These are phyloP conservation scores for Urophycis tenuis DNA, from an alignment of 2,797 vertebrate genomes.

Conservation along the genomic window DNA sequence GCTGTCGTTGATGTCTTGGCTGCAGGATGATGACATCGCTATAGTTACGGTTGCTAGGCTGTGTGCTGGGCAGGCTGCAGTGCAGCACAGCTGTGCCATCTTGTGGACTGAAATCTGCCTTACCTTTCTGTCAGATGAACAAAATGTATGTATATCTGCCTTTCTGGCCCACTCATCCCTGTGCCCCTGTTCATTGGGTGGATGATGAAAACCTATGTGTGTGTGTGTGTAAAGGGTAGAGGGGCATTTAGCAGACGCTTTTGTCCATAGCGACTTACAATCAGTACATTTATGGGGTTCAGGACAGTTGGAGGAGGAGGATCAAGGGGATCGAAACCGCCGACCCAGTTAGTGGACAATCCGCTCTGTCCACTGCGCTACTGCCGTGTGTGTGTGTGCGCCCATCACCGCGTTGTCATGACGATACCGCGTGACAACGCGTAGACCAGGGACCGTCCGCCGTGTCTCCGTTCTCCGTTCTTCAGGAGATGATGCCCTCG, in stretches of 20 bases:
- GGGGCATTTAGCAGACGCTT: too few species aligned
- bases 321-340: too few species aligned
- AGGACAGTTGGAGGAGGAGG: too few species aligned
- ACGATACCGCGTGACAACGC: too few species aligned
- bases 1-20: not conserved
- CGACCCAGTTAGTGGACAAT: too few species aligned
- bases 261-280: too few species aligned
- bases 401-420: too few species aligned
- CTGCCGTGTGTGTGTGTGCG: not conserved
- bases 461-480: too few species aligned
- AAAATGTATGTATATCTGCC: not conserved
- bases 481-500: not conserved
- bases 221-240: too few species aligned
- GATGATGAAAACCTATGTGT: not conserved
- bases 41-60: not conserved
- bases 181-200: not conserved
- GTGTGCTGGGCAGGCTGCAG: not conserved
- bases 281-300: too few species aligned
- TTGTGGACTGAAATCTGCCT: not conserved
- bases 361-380: too few species aligned
- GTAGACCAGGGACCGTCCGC: too few species aligned
- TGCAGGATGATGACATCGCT: not conserved
- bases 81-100: conserved; percentile 1
- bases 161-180: not conserved
- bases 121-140: not conserved